Base-by-base conservation (phyloP, 2,797 vertebrate genomes). In the Karalla daura region DNA sequence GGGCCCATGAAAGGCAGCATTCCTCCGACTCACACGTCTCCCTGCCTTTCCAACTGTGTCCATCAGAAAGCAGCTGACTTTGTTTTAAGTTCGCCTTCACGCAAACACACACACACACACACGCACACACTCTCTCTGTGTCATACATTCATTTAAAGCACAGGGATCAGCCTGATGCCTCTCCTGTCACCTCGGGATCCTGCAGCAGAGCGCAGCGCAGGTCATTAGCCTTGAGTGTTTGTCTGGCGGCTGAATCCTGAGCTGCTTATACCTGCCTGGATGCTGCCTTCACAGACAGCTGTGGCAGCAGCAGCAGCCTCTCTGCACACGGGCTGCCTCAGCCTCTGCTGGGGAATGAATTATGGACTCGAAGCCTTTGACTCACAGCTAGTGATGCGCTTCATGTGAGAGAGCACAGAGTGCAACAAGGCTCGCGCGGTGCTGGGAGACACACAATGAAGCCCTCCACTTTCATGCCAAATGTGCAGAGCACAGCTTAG, bases 1-100 rank as follows among this genome's bases (percentile, higher is more conserved):
- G 39, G 25, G 32, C 45, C 30, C 32, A 61, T 64, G 66, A 81
- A 80, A 81, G 63, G 60, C 54, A 68, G 49, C 46, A 72, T 75
- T 88, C 75, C 63, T 82, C 46, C 39, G 62, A 74, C 44, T 76
- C 58, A 70, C 15, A 55, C 32, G 63, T 70, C 68, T 68, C 56
- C 35, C 14, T 50, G 24, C 24, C 28, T 83, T 76, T 58, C 46
- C 20, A 66, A 39, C 27, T 32, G 7, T 15, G 49, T 56, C 53
- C 41, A 59, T 78, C 61, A 77, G 3, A 5, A 40, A 64, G 49
- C 40, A 46, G 8, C 8, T 43, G 15, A 64, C 23, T 51, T 25
- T 17, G 4, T 51, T 55, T 74, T 21, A 78, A 33, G 7, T 65
- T 59, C 28, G 39, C n/a, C 27, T 50, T 20, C 3, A 41, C 33